Percentiles rank a stretch among this genome's conserved stretches.
Evolutionary conservation across 2,113 vertebrate genomes (phyloP).

Genomic region (Tricholaema leucomelas): DNA sequence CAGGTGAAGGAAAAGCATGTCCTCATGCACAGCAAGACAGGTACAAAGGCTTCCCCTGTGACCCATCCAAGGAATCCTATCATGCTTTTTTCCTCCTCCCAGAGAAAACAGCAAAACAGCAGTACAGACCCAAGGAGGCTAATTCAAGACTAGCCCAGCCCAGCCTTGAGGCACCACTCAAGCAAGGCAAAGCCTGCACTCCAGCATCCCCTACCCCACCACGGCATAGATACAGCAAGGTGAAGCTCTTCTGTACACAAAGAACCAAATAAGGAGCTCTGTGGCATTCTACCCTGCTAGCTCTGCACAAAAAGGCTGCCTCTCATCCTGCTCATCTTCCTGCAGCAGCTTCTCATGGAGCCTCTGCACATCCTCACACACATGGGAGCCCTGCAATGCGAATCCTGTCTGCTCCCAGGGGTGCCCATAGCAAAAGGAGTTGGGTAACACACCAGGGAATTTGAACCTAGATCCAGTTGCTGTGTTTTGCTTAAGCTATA

Average conservation of each 20-base stretch:
- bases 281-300: accelerated
- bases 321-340: not conserved
- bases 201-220: not conserved
- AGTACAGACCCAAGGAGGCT: not conserved
- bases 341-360: not conserved
- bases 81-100: not conserved
- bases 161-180: not conserved
- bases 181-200: not conserved
- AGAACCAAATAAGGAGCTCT: not conserved
- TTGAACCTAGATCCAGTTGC: not conserved
- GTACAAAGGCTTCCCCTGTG: accelerated
- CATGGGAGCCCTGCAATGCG: accelerated
- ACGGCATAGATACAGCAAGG: not conserved
- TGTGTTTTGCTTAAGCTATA: not conserved
- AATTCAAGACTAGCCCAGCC: not conserved
- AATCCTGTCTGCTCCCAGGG: not conserved
- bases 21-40: accelerated
- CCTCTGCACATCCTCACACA: accelerated
- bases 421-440: not conserved
- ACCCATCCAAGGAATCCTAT: not conserved
- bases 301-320: not conserved
- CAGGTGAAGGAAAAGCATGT: not conserved
- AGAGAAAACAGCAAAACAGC: not conserved
- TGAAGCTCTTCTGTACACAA: not conserved
- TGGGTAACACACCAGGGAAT: not conserved